These are phyloP conservation scores for Cydia amplana DNA, from an alignment of 1,140 invertebrate species.

Conservation along the genomic window DNA sequence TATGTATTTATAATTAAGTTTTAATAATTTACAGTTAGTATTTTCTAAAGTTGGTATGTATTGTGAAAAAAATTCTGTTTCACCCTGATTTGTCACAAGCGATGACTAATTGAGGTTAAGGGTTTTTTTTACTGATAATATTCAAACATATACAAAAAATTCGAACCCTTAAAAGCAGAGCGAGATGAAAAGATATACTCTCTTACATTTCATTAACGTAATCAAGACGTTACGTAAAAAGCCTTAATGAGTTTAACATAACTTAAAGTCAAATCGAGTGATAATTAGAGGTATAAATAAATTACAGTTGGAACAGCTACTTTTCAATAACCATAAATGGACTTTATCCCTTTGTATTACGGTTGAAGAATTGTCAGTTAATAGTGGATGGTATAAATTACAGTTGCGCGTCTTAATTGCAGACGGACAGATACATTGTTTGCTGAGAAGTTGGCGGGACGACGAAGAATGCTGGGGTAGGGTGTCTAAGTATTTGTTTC, in stretches of 20 bases:
- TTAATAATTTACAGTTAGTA: too few relatives aligned
- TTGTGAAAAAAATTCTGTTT: too few relatives aligned
- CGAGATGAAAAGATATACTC: not conserved
- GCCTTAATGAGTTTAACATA: not conserved
- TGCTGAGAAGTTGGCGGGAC: not conserved
- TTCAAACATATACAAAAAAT: not conserved
- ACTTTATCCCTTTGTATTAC: too few relatives aligned
- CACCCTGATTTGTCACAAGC: too few relatives aligned
- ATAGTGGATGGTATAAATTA: not conserved
- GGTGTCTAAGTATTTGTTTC: too few relatives aligned
- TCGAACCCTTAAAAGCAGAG: not conserved
- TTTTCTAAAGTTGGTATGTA: too few relatives aligned
- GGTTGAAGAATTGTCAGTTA: too few relatives aligned
- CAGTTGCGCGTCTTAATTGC: not conserved
- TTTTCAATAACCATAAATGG: too few relatives aligned
- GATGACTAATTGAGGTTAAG: too few relatives aligned
- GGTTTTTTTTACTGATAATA: too few relatives aligned
- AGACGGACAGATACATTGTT: not conserved
- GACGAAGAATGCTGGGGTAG: not conserved
- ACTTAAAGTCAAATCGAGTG: constrained; percentile 2
- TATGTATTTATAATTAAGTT: too few relatives aligned
- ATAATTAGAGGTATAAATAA: constrained; percentile 5
- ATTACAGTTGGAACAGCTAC: not conserved
- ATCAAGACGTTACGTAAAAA: not conserved
- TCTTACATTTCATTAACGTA: not conserved